Evolutionary conservation across 2,888 invertebrate genomes (phyloP), one percentile per base, ranked within the genome.

Genomic region (Elmis aenea): DNA sequence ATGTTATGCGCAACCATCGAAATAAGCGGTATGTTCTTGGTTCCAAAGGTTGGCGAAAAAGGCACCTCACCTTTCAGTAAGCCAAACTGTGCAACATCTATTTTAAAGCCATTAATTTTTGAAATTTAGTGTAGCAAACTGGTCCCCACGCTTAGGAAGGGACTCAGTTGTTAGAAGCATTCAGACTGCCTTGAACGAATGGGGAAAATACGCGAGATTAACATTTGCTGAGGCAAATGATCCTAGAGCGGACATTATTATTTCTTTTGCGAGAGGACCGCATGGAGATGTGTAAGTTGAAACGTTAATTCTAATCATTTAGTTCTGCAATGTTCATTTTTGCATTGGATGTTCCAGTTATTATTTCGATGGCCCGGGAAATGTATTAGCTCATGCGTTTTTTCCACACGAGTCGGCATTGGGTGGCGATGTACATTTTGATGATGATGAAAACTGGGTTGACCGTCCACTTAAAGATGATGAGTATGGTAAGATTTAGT

Each of bases 401-500:
- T 83, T 81, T 45, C 86, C 86, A 0, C 76, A 80, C 11, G 76
- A 77, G 53, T 61, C 66, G 48, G 67, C 62, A 2, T 67, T 67
- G 25, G 77, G 76, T 41, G 87, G 87, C 2, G 84, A 83, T 49
- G 74, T 85, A 51, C 87, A 88, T 63, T 87, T 88, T 62, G 87
- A 88, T 58, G 81, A 83, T 48, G 85, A 85, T 52, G 86, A 87
- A 68, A 58, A 74, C 3, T 87, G 86, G 86, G 72, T 71, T 11
- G 74, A 75, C 48, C 64, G 66, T 29, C 60, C 66, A 0, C 50
- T 63, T 1, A 68, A 70, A 8, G 68, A 41, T 11, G 36, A 39
- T 1, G 42, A 48, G 13, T 15, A 33, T 10, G 41, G 33, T 33
- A 21, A 26, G 9, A n/a, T n/a, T n/a, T n/a, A n/a, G n/a, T n/a